Percentiles rank a stretch among this genome's conserved stretches.
Conservation (phyloP, 2,113 vertebrate genomes). For the Mobula hypostoma region DNA sequence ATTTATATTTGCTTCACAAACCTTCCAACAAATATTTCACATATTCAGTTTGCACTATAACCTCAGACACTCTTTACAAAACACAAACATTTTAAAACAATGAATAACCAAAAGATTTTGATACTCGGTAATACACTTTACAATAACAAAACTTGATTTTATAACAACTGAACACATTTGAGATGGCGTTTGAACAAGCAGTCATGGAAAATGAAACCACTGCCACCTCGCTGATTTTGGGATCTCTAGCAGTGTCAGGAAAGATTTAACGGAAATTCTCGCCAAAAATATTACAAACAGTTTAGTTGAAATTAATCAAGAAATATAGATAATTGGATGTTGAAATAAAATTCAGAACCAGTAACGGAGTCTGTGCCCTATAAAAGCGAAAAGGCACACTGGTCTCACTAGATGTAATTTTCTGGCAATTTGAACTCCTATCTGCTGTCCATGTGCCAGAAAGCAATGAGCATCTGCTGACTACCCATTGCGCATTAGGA, state of each 20-base stretch:
- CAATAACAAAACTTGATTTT: background rate
- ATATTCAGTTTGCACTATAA: slow-evolving; percentile 5
- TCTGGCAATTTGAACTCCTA: background rate
- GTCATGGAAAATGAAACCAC: background rate
- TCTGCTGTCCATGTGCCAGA: background rate
- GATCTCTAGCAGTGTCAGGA: background rate
- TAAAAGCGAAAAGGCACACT: background rate
- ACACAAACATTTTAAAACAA: background rate
- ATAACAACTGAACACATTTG: background rate
- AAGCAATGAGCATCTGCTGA: background rate
- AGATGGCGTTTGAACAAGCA: background rate
- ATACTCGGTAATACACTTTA: background rate
- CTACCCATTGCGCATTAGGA: background rate
- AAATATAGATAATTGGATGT: background rate
- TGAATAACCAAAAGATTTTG: background rate
- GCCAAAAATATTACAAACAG: background rate
- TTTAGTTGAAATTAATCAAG: background rate
- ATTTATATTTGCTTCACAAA: background rate
- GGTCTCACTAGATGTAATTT: background rate
- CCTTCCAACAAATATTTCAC: background rate
- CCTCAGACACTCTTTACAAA: background rate
- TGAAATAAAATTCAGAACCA: background rate
- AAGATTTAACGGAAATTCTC: background rate
- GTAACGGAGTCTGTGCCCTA: background rate
- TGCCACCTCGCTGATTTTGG: slow-evolving; percentile 5